These are phyloP conservation scores for Venusia cambrica DNA, from an alignment of 2,888 invertebrate species.

Conservation along the genomic window DNA sequence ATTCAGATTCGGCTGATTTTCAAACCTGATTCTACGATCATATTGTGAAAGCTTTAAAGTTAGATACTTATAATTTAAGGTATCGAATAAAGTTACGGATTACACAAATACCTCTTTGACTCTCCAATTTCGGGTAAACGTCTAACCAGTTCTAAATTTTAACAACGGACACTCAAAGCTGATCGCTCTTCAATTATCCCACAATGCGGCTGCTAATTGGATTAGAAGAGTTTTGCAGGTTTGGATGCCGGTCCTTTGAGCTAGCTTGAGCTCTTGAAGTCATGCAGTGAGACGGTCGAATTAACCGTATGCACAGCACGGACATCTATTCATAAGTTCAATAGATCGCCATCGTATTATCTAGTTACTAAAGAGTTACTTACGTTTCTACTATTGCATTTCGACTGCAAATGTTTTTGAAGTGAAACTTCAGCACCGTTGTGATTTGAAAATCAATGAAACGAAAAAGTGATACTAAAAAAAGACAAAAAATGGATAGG, in stretches of 20 bases:
- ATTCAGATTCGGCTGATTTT: no score
- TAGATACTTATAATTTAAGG: no score
- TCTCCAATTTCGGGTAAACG: slow-evolving; percentile 11
- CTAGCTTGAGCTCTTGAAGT: slow-evolving; percentile 20
- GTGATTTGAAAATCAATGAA: neutral
- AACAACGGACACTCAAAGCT: slow-evolving; percentile 28
- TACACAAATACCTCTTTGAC: neutral
- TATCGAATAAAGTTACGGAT: no score
- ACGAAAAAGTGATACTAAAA: neutral
- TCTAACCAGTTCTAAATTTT: slow-evolving; percentile 25
- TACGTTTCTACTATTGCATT: no score
- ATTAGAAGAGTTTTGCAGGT: slow-evolving; percentile 53
- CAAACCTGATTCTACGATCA: no score
- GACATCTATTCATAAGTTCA: no score
- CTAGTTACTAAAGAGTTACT: no score
- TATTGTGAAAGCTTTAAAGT: no score
- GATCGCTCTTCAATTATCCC: slow-evolving; percentile 36
- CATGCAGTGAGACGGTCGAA: slow-evolving; percentile 20
- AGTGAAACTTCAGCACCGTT: no score
- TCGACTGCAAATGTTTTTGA: no score
- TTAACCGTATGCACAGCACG: slow-evolving; percentile 12
- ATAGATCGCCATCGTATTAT: no score
- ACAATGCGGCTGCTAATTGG: slow-evolving; percentile 48
- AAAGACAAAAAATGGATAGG: no score
- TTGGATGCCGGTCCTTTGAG: slow-evolving; percentile 34